Evolutionary conservation across 1,140 invertebrate species (phyloP).

Genomic region (Aplysia californica): DNA sequence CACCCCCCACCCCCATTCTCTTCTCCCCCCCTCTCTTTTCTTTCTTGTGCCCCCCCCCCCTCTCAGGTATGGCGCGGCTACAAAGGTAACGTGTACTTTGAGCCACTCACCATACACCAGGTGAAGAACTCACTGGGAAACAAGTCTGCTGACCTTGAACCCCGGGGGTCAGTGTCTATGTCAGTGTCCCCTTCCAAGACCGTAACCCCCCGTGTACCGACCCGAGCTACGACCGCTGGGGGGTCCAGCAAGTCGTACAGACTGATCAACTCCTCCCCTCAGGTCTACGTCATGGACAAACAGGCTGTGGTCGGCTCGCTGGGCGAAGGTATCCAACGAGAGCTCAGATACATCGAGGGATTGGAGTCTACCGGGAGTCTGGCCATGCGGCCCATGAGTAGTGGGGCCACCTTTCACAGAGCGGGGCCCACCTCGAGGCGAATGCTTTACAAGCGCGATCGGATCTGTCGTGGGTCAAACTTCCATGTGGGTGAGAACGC

Average conservation of each 20-base stretch:
- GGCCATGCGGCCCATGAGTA: constrained; percentile 39
- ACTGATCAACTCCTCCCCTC: constrained; percentile 5
- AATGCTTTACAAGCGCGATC: constrained; percentile 42
- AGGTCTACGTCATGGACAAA: constrained; percentile 54
- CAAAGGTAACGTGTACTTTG: constrained; percentile 66
- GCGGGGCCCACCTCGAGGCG: neutral
- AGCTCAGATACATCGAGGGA: constrained; percentile 47
- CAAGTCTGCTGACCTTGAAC: neutral
- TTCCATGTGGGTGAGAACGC: too few relatives aligned
- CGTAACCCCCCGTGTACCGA: neutral
- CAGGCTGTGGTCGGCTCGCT: constrained; percentile 41
- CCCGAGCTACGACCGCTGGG: neutral
- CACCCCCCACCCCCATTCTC: too few relatives aligned
- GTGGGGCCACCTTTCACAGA: neutral
- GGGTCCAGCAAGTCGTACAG: neutral
- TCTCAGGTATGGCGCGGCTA: constrained; percentile 63
- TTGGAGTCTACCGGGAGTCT: constrained; percentile 55
- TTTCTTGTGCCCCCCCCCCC: neutral
- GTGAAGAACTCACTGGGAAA: constrained; percentile 11
- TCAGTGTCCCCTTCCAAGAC: neutral
- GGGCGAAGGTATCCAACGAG: constrained; percentile 48
- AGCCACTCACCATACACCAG: constrained; percentile 53
- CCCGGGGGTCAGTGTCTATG: neutral
- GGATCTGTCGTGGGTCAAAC: constrained; percentile 58
- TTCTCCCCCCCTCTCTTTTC: too few relatives aligned